phyloP scores from a whole-genome alignment of 2,113 vertebrate species.

The Salminus brasiliensis region DNA sequence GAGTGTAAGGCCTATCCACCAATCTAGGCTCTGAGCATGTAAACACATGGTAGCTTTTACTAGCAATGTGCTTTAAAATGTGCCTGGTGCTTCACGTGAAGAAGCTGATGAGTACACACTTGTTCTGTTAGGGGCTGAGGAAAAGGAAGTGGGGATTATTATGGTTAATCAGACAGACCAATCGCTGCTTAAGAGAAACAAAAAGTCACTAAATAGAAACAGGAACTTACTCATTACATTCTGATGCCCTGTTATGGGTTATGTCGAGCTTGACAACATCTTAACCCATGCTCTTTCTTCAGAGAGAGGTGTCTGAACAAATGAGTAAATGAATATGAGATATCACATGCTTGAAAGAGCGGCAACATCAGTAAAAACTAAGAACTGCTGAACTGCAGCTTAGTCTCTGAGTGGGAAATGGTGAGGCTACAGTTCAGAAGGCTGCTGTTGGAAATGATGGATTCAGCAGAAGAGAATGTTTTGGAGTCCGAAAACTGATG shows the following conservation, averaged over 20 bases:
- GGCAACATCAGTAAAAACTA: neutral
- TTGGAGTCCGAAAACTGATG: constrained; percentile 4
- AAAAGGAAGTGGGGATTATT: neutral
- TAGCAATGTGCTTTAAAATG: too few species aligned
- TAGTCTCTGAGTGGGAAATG: neutral
- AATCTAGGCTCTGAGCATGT: too few species aligned
- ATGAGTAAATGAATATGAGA: neutral
- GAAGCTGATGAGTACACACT: too few species aligned
- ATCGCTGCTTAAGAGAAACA: neutral
- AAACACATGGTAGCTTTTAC: too few species aligned
- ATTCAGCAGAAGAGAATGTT: neutral
- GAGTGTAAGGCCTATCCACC: too few species aligned
- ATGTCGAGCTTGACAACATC: neutral
- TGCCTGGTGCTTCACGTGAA: too few species aligned
- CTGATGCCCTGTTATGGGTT: neutral
- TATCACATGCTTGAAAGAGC: neutral
- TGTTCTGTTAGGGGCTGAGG: neutral
- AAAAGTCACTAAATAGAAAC: neutral
- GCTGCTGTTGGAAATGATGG: neutral
- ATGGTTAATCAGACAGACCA: neutral
- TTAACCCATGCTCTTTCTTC: neutral
- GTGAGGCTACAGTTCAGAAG: neutral
- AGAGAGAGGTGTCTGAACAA: neutral
- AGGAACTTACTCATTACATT: neutral
- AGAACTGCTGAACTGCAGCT: neutral